Evolutionary conservation across 2,797 vertebrate genomes (phyloP).

Genomic region (Moxostoma hubbsi): DNA sequence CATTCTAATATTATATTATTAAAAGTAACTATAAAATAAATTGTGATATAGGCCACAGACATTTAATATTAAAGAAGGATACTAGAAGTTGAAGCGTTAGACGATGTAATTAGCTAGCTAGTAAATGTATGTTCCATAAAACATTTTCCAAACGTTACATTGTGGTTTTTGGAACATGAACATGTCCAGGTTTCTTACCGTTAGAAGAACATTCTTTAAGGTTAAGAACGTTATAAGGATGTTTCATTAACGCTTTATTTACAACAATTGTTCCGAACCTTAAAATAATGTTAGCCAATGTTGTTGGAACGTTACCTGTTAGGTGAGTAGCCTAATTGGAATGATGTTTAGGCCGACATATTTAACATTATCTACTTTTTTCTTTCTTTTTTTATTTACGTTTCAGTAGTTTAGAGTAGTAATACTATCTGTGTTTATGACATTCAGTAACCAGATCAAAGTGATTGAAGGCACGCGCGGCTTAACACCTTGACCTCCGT

Average conservation of each 20-base stretch:
- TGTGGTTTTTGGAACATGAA: too few relatives aligned
- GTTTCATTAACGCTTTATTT: too few relatives aligned
- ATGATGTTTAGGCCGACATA: background rate
- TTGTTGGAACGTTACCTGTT: too few relatives aligned
- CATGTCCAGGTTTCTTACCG: too few relatives aligned
- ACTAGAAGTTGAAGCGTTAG: background rate
- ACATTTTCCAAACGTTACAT: too few relatives aligned
- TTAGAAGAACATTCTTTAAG: too few relatives aligned
- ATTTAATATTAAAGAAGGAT: background rate
- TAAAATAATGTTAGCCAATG: too few relatives aligned
- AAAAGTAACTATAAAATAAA: background rate
- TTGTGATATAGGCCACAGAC: background rate
- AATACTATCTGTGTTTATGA: background rate
- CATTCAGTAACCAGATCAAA: slow-evolving; percentile 34
- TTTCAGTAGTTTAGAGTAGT: background rate
- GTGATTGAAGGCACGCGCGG: slow-evolving; percentile 22
- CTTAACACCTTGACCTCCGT: slow-evolving; percentile 51
- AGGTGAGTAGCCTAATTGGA: background rate
- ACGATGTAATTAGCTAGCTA: background rate
- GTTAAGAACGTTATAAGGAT: too few relatives aligned
- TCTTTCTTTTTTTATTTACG: background rate
- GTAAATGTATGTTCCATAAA: too few relatives aligned
- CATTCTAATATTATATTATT: background rate
- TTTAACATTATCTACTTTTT: background rate
- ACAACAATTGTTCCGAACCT: too few relatives aligned